phyloP scores from a whole-genome alignment of 2,888 invertebrate species.

The Drosophila neotestacea region DNA sequence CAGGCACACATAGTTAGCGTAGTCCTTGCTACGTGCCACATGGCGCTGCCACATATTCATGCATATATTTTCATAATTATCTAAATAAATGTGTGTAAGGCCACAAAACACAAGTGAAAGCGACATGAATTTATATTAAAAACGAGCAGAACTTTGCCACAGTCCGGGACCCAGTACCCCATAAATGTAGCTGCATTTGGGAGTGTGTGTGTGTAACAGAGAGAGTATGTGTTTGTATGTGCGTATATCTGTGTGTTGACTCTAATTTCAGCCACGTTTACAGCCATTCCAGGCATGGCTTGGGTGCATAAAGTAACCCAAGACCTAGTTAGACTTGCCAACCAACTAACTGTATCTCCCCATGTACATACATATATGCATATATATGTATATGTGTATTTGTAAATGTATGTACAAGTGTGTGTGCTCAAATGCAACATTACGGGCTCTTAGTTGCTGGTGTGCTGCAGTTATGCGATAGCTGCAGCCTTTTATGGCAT shows the following conservation, averaged over 20 bases:
- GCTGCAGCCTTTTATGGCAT: conserved; percentile 73
- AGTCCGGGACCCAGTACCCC: conserved; percentile 57
- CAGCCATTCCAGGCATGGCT: conserved; percentile 45
- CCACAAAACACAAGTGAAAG: conserved; percentile 69
- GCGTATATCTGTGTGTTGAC: conserved; percentile 47
- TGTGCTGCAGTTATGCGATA: conserved; percentile 77
- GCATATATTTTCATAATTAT: conserved; percentile 74
- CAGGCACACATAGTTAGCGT: neutral
- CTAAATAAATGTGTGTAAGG: conserved; percentile 71
- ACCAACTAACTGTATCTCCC: conserved; percentile 31
- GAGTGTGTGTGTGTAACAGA: conserved; percentile 8
- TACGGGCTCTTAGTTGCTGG: conserved; percentile 65
- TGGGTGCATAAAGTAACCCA: conserved; percentile 62
- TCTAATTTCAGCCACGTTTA: conserved; percentile 62
- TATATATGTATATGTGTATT: conserved; percentile 15
- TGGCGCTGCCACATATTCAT: conserved; percentile 40
- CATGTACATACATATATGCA: neutral
- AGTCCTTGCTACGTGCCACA: conserved; percentile 43
- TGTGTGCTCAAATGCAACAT: conserved; percentile 66
- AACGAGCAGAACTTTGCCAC: conserved; percentile 66
- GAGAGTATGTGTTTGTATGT: conserved; percentile 12
- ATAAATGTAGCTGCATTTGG: conserved; percentile 47
- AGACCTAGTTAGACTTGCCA: conserved; percentile 64
- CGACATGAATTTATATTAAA: conserved; percentile 77
- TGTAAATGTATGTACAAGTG: neutral